Conservation (phyloP, 2,113 vertebrate genomes). For the Ictalurus furcatus region DNA sequence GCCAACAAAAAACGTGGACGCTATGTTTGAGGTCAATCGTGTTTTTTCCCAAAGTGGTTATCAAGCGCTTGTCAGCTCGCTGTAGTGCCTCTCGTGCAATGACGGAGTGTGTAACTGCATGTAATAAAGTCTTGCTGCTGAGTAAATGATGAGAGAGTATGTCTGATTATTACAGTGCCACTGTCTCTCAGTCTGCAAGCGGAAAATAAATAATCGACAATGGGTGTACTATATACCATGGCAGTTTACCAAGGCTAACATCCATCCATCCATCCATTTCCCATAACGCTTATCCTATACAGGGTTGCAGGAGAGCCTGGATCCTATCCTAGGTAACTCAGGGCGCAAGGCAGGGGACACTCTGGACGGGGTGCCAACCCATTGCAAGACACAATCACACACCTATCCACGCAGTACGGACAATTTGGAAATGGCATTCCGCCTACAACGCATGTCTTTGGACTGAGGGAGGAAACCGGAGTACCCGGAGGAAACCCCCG, state of each 20-base stretch:
- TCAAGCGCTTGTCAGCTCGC: slow-evolving; percentile 65
- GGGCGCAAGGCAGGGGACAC: no score
- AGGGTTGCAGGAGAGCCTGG: no score
- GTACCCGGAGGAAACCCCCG: no score
- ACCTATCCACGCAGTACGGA: no score
- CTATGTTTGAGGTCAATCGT: slow-evolving; percentile 49
- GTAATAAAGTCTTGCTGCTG: slow-evolving; percentile 69
- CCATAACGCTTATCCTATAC: no score
- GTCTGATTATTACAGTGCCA: slow-evolving; percentile 10
- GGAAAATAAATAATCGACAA: neutral
- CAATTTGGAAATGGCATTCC: no score
- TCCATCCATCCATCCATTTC: no score
- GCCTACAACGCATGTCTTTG: no score
- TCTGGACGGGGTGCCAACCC: no score
- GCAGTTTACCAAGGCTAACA: neutral
- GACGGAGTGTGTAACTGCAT: slow-evolving; percentile 70
- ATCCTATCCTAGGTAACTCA: no score
- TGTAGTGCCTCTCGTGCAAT: slow-evolving; percentile 64
- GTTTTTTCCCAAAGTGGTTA: slow-evolving; percentile 58
- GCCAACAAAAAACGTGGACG: neutral
- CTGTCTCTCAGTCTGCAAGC: neutral
- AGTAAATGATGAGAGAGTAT: slow-evolving; percentile 17
- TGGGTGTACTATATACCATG: neutral
- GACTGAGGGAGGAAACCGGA: no score
- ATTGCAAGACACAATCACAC: no score